Percentiles rank a stretch among this genome's conserved stretches.
phyloP scores from a whole-genome alignment of 2,113 vertebrate species.

The Apistogramma diplotaenia region DNA sequence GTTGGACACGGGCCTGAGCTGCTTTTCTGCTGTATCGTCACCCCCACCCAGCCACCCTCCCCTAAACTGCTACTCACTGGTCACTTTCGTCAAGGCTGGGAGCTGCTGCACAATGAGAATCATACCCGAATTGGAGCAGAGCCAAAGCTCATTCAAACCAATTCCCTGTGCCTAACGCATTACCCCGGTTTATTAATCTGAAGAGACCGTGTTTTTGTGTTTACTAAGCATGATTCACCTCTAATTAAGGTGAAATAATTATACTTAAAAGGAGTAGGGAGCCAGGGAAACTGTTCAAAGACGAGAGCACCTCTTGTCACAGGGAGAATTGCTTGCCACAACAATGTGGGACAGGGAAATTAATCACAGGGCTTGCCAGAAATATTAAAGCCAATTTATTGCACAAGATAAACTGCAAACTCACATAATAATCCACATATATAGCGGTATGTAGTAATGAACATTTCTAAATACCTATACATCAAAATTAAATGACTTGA shows the following conservation, averaged over 20 bases:
- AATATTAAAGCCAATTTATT: constrained; percentile 22
- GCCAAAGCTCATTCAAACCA: constrained; percentile 92
- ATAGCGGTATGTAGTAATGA: not conserved
- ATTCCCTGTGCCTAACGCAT: constrained; percentile 91
- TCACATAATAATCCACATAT: not conserved
- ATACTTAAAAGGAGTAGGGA: constrained; percentile 87
- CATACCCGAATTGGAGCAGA: constrained; percentile 77
- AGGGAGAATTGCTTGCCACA: constrained; percentile 71
- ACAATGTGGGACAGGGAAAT: constrained; percentile 46
- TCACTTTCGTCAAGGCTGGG: constrained; percentile 52
- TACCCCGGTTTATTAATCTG: constrained; percentile 92
- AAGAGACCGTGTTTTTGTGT: constrained; percentile 91
- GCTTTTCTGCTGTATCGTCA: constrained; percentile 25
- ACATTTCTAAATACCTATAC: not conserved
- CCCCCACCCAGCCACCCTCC: not conserved
- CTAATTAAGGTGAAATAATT: constrained; percentile 99
- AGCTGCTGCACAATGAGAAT: constrained; percentile 64
- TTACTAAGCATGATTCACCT: constrained; percentile 96
- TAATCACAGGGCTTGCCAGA: constrained; percentile 26
- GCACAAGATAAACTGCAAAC: not conserved
- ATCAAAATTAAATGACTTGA: not conserved
- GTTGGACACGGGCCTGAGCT: constrained; percentile 35
- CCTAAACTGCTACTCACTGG: constrained; percentile 29
- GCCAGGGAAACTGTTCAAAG: constrained; percentile 86
- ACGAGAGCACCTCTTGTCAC: constrained; percentile 67